phyloP scores from a whole-genome alignment of 2,797 vertebrate genomes.

The Uromys caudimaculatus region DNA sequence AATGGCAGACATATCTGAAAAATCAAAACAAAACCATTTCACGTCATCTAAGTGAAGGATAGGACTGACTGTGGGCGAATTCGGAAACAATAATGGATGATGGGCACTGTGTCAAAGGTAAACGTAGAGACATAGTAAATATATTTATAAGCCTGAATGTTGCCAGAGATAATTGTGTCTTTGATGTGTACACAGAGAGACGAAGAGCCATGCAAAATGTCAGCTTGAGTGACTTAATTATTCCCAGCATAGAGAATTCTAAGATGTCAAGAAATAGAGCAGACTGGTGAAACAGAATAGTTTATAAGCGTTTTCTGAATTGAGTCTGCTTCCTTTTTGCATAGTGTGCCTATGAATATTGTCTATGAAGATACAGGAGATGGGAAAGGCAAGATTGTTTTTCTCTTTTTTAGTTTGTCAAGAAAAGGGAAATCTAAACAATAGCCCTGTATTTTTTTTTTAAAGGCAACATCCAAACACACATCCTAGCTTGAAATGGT shows the following conservation, averaged over 20 bases:
- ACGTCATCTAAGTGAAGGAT: not conserved
- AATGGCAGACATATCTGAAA: constrained; percentile 33
- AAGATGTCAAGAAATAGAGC: constrained; percentile 30
- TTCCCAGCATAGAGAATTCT: constrained; percentile 65
- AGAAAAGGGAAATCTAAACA: constrained; percentile 26
- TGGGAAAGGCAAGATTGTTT: not conserved
- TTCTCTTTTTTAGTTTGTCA: constrained; percentile 21
- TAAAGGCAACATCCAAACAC: not conserved
- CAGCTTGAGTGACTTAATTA: constrained; percentile 69
- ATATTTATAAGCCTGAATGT: constrained; percentile 63
- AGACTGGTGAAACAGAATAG: constrained; percentile 10
- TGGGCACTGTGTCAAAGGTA: constrained; percentile 55
- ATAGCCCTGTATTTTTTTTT: not conserved
- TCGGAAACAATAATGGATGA: constrained; percentile 59
- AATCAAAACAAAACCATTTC: constrained; percentile 24
- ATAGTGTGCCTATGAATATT: not conserved
- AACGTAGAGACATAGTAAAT: constrained; percentile 46
- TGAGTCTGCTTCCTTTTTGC: constrained; percentile 15
- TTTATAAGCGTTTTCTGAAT: constrained; percentile 40
- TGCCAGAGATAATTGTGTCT: constrained; percentile 59
- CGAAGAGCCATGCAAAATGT: constrained; percentile 62
- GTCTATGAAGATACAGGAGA: not conserved
- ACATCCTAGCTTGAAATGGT: not conserved
- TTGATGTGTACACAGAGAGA: constrained; percentile 66
- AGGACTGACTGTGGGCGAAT: not conserved